These are phyloP conservation scores for Gari tellinella DNA, from an alignment of 2,888 invertebrate genomes.

Conservation along the genomic window DNA sequence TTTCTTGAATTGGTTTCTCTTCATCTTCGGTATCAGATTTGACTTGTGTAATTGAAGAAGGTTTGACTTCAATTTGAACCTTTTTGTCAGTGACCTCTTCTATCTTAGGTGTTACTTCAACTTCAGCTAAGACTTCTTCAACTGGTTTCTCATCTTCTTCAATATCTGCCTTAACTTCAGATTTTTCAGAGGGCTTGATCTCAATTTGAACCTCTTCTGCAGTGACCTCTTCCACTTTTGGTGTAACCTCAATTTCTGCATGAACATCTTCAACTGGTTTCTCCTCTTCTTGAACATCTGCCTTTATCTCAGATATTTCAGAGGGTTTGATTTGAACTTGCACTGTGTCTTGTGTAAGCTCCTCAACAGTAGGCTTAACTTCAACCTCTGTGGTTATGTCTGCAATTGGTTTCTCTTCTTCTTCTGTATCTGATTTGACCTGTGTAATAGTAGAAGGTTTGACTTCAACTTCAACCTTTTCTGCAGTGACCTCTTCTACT, in stretches of 20 bases:
- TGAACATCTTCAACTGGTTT: too few relatives aligned
- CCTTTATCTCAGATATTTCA: too few relatives aligned
- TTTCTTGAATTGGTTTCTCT: background rate
- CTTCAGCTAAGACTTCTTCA: conserved; percentile 1
- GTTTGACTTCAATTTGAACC: conserved; percentile 17
- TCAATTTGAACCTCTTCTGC: too few relatives aligned
- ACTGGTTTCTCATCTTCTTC: too few relatives aligned
- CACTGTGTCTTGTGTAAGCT: background rate
- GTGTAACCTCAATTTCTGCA: too few relatives aligned
- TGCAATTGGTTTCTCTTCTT: conserved; percentile 3
- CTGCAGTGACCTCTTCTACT: conserved; percentile 80
- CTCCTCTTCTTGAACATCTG: too few relatives aligned
- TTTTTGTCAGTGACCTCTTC: conserved; percentile 9
- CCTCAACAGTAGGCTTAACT: conserved; percentile 15
- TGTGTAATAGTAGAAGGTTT: conserved; percentile 17
- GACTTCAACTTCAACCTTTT: conserved; percentile 75
- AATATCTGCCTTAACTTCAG: too few relatives aligned
- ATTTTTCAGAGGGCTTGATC: too few relatives aligned
- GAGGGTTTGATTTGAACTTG: too few relatives aligned
- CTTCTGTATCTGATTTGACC: conserved; percentile 16
- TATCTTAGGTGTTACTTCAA: conserved; percentile 7
- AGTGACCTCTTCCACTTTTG: too few relatives aligned
- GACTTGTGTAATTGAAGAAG: too few relatives aligned
- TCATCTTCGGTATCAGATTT: background rate
- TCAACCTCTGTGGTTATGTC: conserved; percentile 12